Evolutionary conservation across 1,140 invertebrate genomes (phyloP).

Genomic region (Neodiprion lecontei): DNA sequence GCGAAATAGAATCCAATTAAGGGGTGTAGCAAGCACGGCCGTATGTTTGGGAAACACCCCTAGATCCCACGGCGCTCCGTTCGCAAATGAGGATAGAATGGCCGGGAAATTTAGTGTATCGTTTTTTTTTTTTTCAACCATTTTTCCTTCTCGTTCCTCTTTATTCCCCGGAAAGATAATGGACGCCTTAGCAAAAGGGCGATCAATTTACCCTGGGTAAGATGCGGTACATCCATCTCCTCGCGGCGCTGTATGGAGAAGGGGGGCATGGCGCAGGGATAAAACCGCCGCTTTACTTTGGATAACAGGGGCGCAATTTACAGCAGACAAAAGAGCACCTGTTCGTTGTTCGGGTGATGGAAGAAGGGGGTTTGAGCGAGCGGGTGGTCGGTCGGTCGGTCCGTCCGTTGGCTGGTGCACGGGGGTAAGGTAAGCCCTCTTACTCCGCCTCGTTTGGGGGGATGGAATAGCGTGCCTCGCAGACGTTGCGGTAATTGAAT

Average conservation of each 20-base stretch:
- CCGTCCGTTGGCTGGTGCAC: constrained; percentile 16
- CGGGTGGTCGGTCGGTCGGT: constrained; percentile 23
- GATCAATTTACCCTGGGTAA: no score
- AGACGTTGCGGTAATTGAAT: constrained; percentile 64
- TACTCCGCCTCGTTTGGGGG: constrained; percentile 28
- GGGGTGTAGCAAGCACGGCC: no score
- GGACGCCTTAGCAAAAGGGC: no score
- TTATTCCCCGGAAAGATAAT: no score
- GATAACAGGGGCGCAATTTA: constrained; percentile 62
- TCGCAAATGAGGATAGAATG: no score
- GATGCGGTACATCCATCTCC: not conserved
- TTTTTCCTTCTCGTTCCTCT: no score
- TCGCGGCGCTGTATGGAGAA: not conserved
- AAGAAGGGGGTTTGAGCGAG: constrained; percentile 52
- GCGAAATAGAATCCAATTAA: no score
- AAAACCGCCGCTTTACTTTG: constrained; percentile 63
- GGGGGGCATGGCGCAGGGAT: constrained; percentile 44
- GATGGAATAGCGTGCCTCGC: constrained; percentile 57
- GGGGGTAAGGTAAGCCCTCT: constrained; percentile 23
- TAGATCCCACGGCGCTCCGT: no score
- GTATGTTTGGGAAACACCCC: no score
- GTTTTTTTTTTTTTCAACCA: no score
- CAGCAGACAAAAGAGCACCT: constrained; percentile 59
- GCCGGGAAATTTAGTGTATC: no score
- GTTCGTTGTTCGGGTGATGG: constrained; percentile 49